phyloP scores from a whole-genome alignment of 2,113 vertebrate species.

The Abramis brama region DNA sequence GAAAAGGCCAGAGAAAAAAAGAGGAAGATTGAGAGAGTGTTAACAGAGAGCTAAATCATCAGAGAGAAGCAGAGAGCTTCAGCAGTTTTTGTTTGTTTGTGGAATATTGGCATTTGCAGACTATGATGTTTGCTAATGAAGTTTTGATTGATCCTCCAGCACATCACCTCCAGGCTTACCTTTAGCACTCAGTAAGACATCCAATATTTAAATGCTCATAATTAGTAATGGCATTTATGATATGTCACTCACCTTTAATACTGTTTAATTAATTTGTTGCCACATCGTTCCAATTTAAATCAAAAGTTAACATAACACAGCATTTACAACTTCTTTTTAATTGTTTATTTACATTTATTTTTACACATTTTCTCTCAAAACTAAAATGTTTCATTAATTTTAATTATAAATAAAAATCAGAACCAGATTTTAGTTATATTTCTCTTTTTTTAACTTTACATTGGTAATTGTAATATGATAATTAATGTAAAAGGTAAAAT shows the following conservation, averaged over 20 bases:
- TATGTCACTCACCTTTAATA: slow-evolving; percentile 22
- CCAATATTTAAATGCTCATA: slow-evolving; percentile 51
- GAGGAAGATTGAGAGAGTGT: not conserved
- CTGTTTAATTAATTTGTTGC: slow-evolving; percentile 30
- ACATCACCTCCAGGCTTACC: slow-evolving; percentile 29
- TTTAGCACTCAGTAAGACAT: slow-evolving; percentile 14
- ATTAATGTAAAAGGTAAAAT: not conserved
- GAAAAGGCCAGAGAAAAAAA: not conserved
- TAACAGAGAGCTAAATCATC: not conserved
- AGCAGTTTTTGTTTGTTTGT: slow-evolving; percentile 27
- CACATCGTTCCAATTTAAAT: slow-evolving; percentile 8
- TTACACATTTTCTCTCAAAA: not conserved
- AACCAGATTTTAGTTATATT: not conserved
- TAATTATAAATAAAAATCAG: not conserved
- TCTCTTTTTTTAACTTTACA: not conserved
- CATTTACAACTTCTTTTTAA: not conserved
- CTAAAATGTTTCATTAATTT: not conserved
- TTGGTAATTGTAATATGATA: not conserved
- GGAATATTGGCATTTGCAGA: slow-evolving; percentile 25
- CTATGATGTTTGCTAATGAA: slow-evolving; percentile 35
- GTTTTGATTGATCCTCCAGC: slow-evolving; percentile 37
- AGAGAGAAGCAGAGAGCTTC: not conserved
- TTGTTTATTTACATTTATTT: not conserved
- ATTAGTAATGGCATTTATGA: slow-evolving; percentile 26
- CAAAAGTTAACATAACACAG: not conserved